A percentile compares a stretch with the other conserved stretches of the same genome.
These are phyloP conservation scores for Chascanopsetta lugubris DNA, from an alignment of 2,113 vertebrate species.

Conservation along the genomic window DNA sequence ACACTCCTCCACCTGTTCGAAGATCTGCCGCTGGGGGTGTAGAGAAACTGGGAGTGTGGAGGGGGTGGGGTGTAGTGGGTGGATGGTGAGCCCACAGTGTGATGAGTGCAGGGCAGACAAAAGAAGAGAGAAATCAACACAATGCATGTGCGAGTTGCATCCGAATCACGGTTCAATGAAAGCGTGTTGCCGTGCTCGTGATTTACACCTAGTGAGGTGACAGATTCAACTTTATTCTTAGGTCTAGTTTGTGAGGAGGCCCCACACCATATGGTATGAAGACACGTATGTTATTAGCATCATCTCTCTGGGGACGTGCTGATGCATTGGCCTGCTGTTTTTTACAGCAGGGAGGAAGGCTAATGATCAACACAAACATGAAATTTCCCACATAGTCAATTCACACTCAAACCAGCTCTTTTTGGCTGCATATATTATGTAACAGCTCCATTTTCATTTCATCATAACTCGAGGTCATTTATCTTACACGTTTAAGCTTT, in stretches of 20 bases:
- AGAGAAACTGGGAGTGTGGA: not conserved
- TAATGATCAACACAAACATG: slow-evolving; percentile 7
- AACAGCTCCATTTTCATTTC: slow-evolving; percentile 16
- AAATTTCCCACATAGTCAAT: slow-evolving; percentile 11
- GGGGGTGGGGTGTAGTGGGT: slow-evolving; percentile 1
- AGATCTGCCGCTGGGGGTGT: slow-evolving; percentile 50
- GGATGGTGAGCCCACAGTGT: not conserved
- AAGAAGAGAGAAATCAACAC: slow-evolving; percentile 17
- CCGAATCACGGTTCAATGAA: slow-evolving; percentile 5
- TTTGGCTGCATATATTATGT: not conserved
- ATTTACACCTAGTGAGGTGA: not conserved
- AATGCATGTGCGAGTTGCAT: slow-evolving; percentile 7
- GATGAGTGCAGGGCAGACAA: slow-evolving; percentile 23
- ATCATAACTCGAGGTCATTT: slow-evolving; percentile 20
- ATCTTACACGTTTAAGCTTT: slow-evolving; percentile 28
- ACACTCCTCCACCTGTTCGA: slow-evolving; percentile 73
- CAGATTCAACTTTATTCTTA: slow-evolving; percentile 8
- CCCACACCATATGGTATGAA: slow-evolving; percentile 38
- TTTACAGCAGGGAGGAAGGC: slow-evolving; percentile 21
- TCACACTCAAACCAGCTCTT: slow-evolving; percentile 16
- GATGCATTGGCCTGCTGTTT: slow-evolving; percentile 37
- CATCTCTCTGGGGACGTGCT: slow-evolving; percentile 47
- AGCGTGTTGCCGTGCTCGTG: not conserved
- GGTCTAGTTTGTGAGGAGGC: slow-evolving; percentile 8
- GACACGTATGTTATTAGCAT: slow-evolving; percentile 44